Conservation (phyloP, 2,888 invertebrate genomes). For the Phengaris alcon region DNA sequence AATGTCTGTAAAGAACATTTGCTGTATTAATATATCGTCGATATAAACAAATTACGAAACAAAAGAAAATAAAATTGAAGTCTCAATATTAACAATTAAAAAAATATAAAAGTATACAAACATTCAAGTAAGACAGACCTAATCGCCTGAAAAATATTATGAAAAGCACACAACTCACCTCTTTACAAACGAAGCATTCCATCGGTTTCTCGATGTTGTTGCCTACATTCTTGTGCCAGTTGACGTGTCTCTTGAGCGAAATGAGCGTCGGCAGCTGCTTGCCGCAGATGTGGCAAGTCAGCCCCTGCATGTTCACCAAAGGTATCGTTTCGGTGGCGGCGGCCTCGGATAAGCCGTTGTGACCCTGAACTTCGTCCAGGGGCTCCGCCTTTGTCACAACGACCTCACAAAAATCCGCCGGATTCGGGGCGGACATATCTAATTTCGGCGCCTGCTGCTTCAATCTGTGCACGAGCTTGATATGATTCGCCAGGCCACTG, state of each 20-base stretch:
- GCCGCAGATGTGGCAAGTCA: constrained; percentile 68
- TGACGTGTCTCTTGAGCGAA: constrained; percentile 68
- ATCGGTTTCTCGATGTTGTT: constrained; percentile 59
- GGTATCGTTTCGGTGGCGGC: constrained; percentile 42
- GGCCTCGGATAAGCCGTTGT: constrained; percentile 71
- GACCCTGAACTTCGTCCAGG: constrained; percentile 71
- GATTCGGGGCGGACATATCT: constrained; percentile 46
- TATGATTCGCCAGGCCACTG: constrained; percentile 63
- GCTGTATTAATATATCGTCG: background rate
- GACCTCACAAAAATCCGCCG: constrained; percentile 79
- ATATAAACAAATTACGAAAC: background rate
- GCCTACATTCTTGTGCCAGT: constrained; percentile 69
- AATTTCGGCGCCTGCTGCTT: constrained; percentile 49
- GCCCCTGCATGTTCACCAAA: constrained; percentile 58
- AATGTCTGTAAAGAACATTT: constrained; percentile 54
- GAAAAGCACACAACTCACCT: constrained; percentile 50
- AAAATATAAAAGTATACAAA: no score
- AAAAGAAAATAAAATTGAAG: background rate
- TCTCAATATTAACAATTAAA: background rate
- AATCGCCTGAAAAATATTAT: background rate
- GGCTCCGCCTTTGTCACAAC: constrained; percentile 78
- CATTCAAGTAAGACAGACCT: no score
- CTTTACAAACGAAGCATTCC: constrained; percentile 69
- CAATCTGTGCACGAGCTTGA: constrained; percentile 64
- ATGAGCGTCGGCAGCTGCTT: constrained; percentile 68